phyloP scores from a whole-genome alignment of 2,113 vertebrate species.

The Puma concolor region DNA sequence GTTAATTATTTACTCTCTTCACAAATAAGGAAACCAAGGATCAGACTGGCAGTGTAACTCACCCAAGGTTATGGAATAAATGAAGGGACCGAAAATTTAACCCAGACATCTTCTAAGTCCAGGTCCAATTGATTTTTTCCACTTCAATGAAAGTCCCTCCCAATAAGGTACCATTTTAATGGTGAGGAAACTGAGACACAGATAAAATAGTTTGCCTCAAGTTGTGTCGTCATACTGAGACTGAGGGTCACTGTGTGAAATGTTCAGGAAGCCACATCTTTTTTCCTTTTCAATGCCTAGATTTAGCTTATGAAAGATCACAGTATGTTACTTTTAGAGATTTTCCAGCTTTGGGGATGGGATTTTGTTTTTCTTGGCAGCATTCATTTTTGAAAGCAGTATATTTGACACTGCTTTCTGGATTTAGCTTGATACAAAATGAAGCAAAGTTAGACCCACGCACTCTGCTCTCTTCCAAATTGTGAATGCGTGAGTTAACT shows the following conservation, averaged over 20 bases:
- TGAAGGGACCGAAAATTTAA: background rate
- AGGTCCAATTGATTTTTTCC: background rate
- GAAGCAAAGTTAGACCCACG: background rate
- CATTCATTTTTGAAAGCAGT: background rate
- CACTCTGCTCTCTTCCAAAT: background rate
- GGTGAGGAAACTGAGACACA: background rate
- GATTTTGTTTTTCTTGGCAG: constrained; percentile 28
- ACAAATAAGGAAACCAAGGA: background rate
- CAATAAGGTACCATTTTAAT: background rate
- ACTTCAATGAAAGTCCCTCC: background rate
- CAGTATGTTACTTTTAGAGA: background rate
- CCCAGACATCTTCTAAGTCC: background rate
- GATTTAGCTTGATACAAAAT: background rate
- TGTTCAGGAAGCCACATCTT: background rate
- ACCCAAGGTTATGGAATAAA: background rate
- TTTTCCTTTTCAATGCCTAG: background rate
- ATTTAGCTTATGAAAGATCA: constrained; percentile 21
- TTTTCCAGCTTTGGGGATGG: background rate
- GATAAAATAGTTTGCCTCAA: background rate
- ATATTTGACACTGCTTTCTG: constrained; percentile 17
- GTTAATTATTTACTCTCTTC: constrained; percentile 21
- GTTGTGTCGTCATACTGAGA: background rate
- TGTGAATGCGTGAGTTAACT: background rate
- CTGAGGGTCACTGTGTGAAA: background rate
- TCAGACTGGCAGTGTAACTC: background rate